A percentile compares a stretch with the other conserved stretches of the same genome.
Conservation (phyloP, 2,888 invertebrate genomes). For the Drosophila leonis region DNA sequence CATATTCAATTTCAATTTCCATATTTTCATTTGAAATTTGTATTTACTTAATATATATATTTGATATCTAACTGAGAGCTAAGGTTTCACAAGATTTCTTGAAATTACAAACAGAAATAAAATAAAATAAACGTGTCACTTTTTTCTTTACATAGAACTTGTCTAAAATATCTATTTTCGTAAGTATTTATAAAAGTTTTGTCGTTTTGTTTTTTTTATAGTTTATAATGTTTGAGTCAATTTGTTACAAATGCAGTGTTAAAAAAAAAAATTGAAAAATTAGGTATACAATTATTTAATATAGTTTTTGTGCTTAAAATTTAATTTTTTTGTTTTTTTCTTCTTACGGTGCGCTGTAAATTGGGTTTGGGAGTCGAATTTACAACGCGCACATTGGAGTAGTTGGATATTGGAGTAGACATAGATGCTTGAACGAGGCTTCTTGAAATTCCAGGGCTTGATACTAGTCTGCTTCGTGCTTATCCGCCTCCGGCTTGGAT, state of each 20-base stretch:
- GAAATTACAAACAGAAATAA: not conserved
- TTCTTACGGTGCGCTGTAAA: constrained; percentile 26
- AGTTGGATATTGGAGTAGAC: constrained; percentile 10
- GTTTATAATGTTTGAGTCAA: constrained; percentile 13
- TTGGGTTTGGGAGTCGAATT: constrained; percentile 30
- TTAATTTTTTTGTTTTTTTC: constrained; percentile 21
- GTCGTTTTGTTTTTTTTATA: not conserved
- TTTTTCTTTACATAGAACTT: constrained; percentile 28
- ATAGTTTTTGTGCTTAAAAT: constrained; percentile 31
- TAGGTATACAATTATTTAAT: constrained; percentile 12
- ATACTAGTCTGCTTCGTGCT: constrained; percentile 82
- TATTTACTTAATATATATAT: not conserved
- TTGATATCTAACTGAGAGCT: not conserved
- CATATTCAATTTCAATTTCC: not conserved
- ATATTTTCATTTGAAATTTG: not conserved
- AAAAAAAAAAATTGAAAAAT: constrained; percentile 17
- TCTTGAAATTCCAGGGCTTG: not conserved
- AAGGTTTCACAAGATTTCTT: not conserved
- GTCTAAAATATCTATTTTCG: constrained; percentile 40
- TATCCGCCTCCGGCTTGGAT: constrained; percentile 81
- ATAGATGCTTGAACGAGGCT: not conserved
- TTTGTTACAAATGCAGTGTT: constrained; percentile 27
- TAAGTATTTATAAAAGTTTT: constrained; percentile 21
- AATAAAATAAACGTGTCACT: not conserved
- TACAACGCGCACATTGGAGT: constrained; percentile 27